Evolutionary conservation across 1,140 invertebrate genomes (phyloP).

Genomic region (Hylaeus volcanicus): DNA sequence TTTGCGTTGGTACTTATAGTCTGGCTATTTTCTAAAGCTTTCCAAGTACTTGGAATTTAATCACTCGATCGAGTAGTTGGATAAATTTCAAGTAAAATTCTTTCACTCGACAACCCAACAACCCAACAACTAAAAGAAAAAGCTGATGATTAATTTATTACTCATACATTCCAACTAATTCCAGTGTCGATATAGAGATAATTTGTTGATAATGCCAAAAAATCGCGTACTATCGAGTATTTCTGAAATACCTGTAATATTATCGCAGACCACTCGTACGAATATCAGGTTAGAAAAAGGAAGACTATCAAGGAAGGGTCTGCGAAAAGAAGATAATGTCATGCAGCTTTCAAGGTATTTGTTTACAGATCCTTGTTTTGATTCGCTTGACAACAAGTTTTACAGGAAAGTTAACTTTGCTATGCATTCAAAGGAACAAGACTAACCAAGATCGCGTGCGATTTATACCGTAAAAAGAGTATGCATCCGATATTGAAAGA

Average conservation of each 20-base stretch:
- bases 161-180: neutral
- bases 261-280: neutral
- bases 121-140: neutral
- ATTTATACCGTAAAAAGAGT: no score
- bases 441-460: no score
- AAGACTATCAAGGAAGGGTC: neutral
- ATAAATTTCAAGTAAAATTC: neutral
- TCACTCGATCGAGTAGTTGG: neutral
- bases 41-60: neutral
- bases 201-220: neutral
- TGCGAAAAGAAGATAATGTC: neutral
- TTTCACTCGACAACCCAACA: neutral
- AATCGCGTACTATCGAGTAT: neutral
- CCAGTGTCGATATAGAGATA: neutral
- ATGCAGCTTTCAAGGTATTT: neutral
- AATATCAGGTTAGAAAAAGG: neutral
- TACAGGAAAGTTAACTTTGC: neutral
- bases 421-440: neutral
- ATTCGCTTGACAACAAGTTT: neutral
- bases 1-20: slow-evolving; percentile 13
- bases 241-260: slow-evolving; percentile 1
- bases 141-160: neutral
- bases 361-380: neutral
- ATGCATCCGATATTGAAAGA: neutral
- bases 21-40: slow-evolving; percentile 3